These are phyloP conservation scores for Eilema caniola DNA, from an alignment of 2,888 invertebrate genomes.

Conservation along the genomic window DNA sequence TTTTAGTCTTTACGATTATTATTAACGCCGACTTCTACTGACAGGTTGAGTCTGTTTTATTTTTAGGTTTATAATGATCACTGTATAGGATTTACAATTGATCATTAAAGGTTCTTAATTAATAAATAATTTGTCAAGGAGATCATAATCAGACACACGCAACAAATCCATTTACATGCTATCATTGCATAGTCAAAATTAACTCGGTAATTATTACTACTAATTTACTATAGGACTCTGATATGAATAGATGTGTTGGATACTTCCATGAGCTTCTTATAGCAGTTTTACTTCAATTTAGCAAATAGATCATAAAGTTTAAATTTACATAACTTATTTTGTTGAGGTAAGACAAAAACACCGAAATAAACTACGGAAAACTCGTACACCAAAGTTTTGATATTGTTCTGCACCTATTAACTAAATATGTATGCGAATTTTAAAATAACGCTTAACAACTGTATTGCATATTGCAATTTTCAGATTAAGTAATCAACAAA, in stretches of 20 bases:
- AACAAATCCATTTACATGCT: not conserved
- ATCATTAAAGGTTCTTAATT: not conserved
- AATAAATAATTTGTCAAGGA: not conserved
- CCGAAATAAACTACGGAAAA: too few relatives aligned
- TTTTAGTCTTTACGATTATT: not conserved
- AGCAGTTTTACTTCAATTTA: not conserved
- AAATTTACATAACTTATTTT: not conserved
- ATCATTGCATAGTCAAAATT: not conserved
- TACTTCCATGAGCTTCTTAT: not conserved
- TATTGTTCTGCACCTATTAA: too few relatives aligned
- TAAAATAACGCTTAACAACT: too few relatives aligned
- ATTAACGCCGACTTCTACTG: not conserved
- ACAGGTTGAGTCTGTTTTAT: not conserved
- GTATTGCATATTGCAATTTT: too few relatives aligned
- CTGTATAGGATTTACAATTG: too few relatives aligned
- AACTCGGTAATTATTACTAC: not conserved
- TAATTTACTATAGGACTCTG: not conserved
- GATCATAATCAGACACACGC: not conserved
- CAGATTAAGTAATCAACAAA: too few relatives aligned
- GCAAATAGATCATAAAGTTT: not conserved
- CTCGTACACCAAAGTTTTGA: too few relatives aligned
- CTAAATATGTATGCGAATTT: too few relatives aligned
- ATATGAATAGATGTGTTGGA: not conserved
- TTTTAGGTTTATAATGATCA: not conserved
- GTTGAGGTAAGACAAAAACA: not conserved